phyloP scores from a whole-genome alignment of 2,888 invertebrate genomes.

The Tortrix viridana region DNA sequence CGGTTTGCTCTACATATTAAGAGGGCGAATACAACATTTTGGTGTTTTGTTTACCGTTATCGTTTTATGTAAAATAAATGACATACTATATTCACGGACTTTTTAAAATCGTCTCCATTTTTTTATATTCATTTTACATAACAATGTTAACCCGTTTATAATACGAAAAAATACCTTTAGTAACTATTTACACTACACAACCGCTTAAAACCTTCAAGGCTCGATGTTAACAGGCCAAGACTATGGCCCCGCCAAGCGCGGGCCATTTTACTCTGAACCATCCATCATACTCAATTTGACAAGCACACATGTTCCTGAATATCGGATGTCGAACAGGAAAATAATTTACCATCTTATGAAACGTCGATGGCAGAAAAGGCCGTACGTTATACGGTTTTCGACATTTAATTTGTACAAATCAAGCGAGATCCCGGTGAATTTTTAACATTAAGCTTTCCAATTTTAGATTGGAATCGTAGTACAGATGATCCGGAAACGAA shows the following conservation, averaged over 20 bases:
- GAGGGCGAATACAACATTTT: no score
- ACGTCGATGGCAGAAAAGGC: constrained; percentile 12
- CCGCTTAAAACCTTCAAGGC: constrained; percentile 20
- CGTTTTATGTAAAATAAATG: no score
- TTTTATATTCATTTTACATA: no score
- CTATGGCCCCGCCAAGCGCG: constrained; percentile 15
- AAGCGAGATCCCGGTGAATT: constrained; percentile 22
- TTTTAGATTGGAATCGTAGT: constrained; percentile 35
- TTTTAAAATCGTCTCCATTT: no score
- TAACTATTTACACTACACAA: no score
- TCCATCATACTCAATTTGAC: constrained; percentile 41
- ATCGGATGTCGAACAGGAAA: constrained; percentile 36
- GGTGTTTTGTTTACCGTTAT: no score
- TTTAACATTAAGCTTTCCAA: constrained; percentile 32
- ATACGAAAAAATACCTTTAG: no score
- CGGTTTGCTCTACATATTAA: no score
- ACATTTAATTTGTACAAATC: constrained; percentile 36
- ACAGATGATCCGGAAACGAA: constrained; percentile 24
- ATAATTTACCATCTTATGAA: constrained; percentile 40
- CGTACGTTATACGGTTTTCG: constrained; percentile 19
- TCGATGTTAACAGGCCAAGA: constrained; percentile 17
- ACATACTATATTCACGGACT: no score
- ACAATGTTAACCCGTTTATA: no score
- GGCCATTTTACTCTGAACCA: constrained; percentile 33
- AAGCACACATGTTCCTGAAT: constrained; percentile 40